Base-by-base conservation (phyloP, 2,888 invertebrate genomes). In the Eledona agricola region DNA sequence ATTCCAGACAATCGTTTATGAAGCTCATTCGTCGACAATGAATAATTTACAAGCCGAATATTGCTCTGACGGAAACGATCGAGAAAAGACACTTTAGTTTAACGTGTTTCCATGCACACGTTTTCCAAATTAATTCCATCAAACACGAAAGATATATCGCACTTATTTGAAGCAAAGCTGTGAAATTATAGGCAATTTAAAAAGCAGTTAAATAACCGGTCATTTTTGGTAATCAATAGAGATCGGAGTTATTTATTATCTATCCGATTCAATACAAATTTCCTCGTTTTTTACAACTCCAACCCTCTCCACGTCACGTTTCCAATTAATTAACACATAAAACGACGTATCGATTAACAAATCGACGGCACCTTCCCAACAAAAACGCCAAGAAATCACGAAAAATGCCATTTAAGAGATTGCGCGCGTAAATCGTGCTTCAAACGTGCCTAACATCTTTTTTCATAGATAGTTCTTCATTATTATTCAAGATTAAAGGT, bases 11-110 rank as follows among this genome's bases (percentile, higher is more conserved):
- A 32, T 32, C 31, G 17, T 32, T 16, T 32, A 32, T 32, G 17
- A 35, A 35, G 20, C 20, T 35, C 12, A 17, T 32, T 32, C 32
- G 10, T 17, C 12, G 34, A 35, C 34, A 35, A 35, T 35, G 20
- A 35, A 35, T 35, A 35, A 19, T 35, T 35, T 35, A 35, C 34
- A 35, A 35, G 19, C 6, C 19, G 19, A 35, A 35, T 35, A 32
- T 32, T 15, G 17, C 31, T 29, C 29, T 29, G 17, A 32, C 31
- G 17, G 9, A 32, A 10, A 10, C 31, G 16, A 32, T 32, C 31
- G 7, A n/a, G 31, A 32, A 16, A 32, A 32, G 31, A 32, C 31
- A 32, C 9, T 32, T 32, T 32, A 29, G 16, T 32, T 32, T 32
- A 9, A 32, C 17, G 31, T 32, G 13, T 10, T 16, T 17, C 31